Base-by-base conservation (phyloP, 1,140 invertebrate genomes). In the Galleria mellonella region DNA sequence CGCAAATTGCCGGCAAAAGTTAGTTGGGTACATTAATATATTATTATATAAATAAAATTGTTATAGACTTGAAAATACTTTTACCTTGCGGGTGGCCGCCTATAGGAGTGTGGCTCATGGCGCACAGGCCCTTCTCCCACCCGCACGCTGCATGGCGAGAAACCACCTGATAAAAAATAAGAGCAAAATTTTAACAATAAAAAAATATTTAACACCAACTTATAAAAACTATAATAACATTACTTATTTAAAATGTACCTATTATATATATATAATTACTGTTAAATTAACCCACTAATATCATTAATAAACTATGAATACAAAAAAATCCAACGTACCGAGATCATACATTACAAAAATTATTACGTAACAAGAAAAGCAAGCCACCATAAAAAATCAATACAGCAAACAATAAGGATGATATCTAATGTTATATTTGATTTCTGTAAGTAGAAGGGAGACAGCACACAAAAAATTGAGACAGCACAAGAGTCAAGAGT, bases 81-180 rank as follows among this genome's bases (percentile, higher is more conserved):
- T 12, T 61, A 87, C 86, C 86, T 87, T 86, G 83, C 83, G 86
- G 86, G 83, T 86, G 82, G 83, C 86, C 82, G 83, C 83, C 83
- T 72, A 83, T 68, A 82, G 86, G 85, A 77, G 83, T 85, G 67
- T 87, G 83, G 86, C 86, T 87, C 86, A 87, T 87, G 86, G 86
- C 86, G 86, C 83, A 84, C 71, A 84, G 86, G 83, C 83, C 83
- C 79, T 86, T 65, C 83, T 87, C 86, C 83, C 83, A 87, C 83
- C 81, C 81, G 78, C 78, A 72, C 82, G 81, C 83, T 86, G 83
- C 86, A 87, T 87, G 86, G 86, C 86, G 83, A 85, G 86, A 86
- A 69, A 86, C 81, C 77, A 86, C 81, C 85, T 87, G 66, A 2
- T 50, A 48, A 46, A 46, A 33, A 39, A 39, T 11, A 38, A n/a